Evolutionary conservation across 2,113 vertebrate species (phyloP), one percentile per base, ranked within the genome.

Genomic region (Elephas maximus): DNA sequence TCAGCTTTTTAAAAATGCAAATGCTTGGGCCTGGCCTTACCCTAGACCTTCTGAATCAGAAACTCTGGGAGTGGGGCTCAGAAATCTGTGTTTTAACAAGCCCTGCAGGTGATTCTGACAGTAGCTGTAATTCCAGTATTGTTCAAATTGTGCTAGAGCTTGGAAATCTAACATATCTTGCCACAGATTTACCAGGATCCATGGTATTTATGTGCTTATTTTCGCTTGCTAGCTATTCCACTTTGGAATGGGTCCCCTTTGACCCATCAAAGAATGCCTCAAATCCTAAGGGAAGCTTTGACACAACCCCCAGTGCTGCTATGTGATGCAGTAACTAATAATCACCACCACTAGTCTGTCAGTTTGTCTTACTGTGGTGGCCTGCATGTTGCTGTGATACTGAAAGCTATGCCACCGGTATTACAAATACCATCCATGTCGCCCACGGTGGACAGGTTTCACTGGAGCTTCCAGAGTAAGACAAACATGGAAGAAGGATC

Each of bases 211-310:
- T 62, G 37, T 8, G 3, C 9, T 2, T 20, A 18, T 41, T 26
- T 9, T 78, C 51, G 53, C 69, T 53, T 41, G 76, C 33, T 18
- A 10, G 26, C 60, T 81, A 4, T 26, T 23, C 45, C 44, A 8
- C 28, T 4, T 48, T 41, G 51, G 20, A 57, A 53, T 9, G 1
- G 67, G 48, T 44, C 33, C 37, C 51, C 53, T 73, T 8, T 15
- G 60, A n/a, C 76, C 67, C 10, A 1, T 24, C 15, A 18, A 4
- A 41, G 28, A 28, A 51, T 24, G 12, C 20, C 73, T 37, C 12
- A 0, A 4, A n/a, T 14, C 60, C n/a, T 12, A 23, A 73, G n/a
- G n/a, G 18, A 84, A 62, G 69, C 23, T 33, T n/a, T 4, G 0
- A 12, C 44, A 2, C 1, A 5, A 5, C 44, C 9, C 8, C 21